Conservation (phyloP, 2,797 vertebrate genomes). For the Eleutherodactylus coqui region DNA sequence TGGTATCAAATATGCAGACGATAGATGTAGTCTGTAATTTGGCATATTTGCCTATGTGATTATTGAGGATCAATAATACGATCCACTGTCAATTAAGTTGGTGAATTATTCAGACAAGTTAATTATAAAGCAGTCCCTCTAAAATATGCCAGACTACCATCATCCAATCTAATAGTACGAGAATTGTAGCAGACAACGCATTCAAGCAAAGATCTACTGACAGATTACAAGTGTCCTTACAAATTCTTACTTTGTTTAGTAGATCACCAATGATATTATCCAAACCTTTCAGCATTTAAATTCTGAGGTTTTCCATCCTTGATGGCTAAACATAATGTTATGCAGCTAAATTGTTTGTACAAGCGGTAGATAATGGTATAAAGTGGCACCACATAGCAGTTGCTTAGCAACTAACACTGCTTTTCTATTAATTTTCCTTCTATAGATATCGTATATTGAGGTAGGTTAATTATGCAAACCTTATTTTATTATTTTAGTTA, state of each 20-base stretch:
- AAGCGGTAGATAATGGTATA: neutral
- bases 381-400: constrained; percentile 17
- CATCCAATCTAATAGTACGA: neutral
- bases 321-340: constrained; percentile 23
- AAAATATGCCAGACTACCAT: neutral
- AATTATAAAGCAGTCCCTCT: neutral
- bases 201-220: neutral
- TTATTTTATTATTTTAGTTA: constrained; percentile 2
- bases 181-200: neutral
- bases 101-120: neutral
- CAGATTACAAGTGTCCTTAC: neutral
- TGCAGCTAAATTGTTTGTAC: constrained; percentile 14
- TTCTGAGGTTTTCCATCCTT: constrained; percentile 7
- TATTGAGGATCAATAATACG: neutral
- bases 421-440: constrained; percentile 9
- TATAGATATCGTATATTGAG: constrained; percentile 13
- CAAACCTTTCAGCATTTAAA: neutral
- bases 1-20: too few species aligned
- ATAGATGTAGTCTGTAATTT: neutral
- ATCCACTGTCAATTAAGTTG: neutral
- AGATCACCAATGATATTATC: neutral
- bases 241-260: neutral
- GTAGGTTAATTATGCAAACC: constrained; percentile 1
- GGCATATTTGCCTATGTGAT: neutral
- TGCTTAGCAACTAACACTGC: constrained; percentile 22